These are phyloP conservation scores for Coilia nasus DNA, from an alignment of 2,797 vertebrate species.

Conservation along the genomic window DNA sequence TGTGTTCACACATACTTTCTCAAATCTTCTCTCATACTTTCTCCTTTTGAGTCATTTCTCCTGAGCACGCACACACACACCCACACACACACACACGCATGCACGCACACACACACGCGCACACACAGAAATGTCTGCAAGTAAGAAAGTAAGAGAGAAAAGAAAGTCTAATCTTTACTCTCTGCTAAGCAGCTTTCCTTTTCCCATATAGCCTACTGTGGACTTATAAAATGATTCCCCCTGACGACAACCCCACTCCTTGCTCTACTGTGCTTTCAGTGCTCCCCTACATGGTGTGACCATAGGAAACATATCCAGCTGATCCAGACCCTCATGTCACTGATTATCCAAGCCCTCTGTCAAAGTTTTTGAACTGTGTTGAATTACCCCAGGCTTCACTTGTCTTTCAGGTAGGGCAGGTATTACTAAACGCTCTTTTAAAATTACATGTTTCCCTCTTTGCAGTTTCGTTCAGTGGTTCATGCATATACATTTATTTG, in stretches of 20 bases:
- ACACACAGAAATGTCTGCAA: not conserved
- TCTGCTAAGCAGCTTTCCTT: slow-evolving; percentile 16
- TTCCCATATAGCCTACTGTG: slow-evolving; percentile 1
- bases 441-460: not conserved
- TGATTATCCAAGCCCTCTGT: not conserved
- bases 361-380: not conserved
- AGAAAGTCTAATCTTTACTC: slow-evolving; percentile 1
- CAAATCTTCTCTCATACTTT: not conserved
- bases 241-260: not conserved
- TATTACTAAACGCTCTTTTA: not conserved
- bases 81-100: not conserved
- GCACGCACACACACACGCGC: not conserved
- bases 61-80: no score
- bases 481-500: not conserved
- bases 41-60: not conserved
- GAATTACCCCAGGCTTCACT: not conserved
- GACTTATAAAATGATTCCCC: slow-evolving; percentile 11
- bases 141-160: not conserved
- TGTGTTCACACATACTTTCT: not conserved
- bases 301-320: not conserved
- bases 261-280: not conserved
- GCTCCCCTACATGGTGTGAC: not conserved
- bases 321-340: not conserved
- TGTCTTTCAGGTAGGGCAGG: not conserved
- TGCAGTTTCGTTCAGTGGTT: not conserved